phyloP scores from a whole-genome alignment of 2,888 invertebrate genomes.

The Agriopis marginaria region DNA sequence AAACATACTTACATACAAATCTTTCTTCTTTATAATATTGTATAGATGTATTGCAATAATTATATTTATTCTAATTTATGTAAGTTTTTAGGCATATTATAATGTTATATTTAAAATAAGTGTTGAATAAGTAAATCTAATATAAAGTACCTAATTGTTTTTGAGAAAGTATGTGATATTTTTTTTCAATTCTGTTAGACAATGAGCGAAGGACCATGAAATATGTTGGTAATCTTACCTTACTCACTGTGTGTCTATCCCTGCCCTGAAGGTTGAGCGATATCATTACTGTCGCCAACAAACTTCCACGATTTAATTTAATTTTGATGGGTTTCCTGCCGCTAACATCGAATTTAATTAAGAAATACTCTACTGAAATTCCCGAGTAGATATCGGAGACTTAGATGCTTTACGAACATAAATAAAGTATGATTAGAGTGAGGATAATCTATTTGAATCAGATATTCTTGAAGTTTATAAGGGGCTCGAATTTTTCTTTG shows the following conservation, averaged over 20 bases:
- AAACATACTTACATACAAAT: no score
- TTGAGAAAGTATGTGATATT: no score
- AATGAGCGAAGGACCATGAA: no score
- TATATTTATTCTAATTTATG: no score
- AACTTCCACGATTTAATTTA: slow-evolving; percentile 41
- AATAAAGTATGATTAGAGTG: background rate
- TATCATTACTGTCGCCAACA: slow-evolving; percentile 32
- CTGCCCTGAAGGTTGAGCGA: slow-evolving; percentile 3
- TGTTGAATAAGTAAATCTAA: no score
- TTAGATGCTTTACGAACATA: background rate
- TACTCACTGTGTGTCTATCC: background rate
- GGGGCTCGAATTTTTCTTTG: background rate
- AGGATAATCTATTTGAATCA: background rate
- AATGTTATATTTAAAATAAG: no score
- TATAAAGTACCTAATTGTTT: no score
- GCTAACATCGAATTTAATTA: slow-evolving; percentile 35
- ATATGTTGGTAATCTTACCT: background rate
- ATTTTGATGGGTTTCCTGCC: slow-evolving; percentile 36
- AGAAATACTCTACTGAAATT: slow-evolving; percentile 31
- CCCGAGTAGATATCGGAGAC: slow-evolving; percentile 13
- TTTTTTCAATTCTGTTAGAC: no score
- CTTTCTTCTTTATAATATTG: no score
- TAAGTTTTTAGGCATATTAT: no score
- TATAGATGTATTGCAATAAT: no score
- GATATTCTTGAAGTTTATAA: slow-evolving; percentile 2